A percentile compares a stretch with the other conserved stretches of the same genome.
These are phyloP conservation scores for Eilema griseolum DNA, from an alignment of 2,888 invertebrate species.

Conservation along the genomic window DNA sequence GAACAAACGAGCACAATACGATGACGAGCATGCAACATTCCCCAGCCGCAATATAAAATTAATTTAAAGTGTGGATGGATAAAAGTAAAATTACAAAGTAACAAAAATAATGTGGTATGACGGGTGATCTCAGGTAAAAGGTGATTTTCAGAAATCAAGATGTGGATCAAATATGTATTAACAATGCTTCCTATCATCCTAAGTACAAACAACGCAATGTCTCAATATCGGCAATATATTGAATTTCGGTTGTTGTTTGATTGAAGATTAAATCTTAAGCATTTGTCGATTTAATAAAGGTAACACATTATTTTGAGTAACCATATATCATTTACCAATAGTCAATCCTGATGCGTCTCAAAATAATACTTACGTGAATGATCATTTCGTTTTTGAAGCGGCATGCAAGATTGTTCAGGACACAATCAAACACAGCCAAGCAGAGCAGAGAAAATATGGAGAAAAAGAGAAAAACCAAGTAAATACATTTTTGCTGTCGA, in stretches of 20 bases:
- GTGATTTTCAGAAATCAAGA: slow-evolving; percentile 62
- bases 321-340: slow-evolving; percentile 45
- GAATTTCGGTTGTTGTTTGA: slow-evolving; percentile 43
- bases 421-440: slow-evolving; percentile 94
- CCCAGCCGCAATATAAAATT: slow-evolving; percentile 84
- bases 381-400: slow-evolving; percentile 91
- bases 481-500: slow-evolving; percentile 88
- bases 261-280: slow-evolving; percentile 37
- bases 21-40: slow-evolving; percentile 82
- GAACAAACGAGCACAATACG: slow-evolving; percentile 61
- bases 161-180: slow-evolving; percentile 49
- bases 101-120: slow-evolving; percentile 71
- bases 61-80: slow-evolving; percentile 83
- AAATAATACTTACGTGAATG: slow-evolving; percentile 92
- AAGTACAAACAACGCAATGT: slow-evolving; percentile 37
- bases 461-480: slow-evolving; percentile 92
- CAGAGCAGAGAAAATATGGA: slow-evolving; percentile 94
- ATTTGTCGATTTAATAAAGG: slow-evolving; percentile 40
- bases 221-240: slow-evolving; percentile 39
- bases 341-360: slow-evolving; percentile 83
- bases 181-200: slow-evolving; percentile 57
- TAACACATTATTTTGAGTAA: slow-evolving; percentile 51
- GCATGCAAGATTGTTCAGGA: slow-evolving; percentile 92
- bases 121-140: slow-evolving; percentile 76
- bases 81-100: slow-evolving; percentile 67